Evolutionary conservation across 2,888 invertebrate genomes (phyloP).

Genomic region (Poecilobothrus nobilitatus): DNA sequence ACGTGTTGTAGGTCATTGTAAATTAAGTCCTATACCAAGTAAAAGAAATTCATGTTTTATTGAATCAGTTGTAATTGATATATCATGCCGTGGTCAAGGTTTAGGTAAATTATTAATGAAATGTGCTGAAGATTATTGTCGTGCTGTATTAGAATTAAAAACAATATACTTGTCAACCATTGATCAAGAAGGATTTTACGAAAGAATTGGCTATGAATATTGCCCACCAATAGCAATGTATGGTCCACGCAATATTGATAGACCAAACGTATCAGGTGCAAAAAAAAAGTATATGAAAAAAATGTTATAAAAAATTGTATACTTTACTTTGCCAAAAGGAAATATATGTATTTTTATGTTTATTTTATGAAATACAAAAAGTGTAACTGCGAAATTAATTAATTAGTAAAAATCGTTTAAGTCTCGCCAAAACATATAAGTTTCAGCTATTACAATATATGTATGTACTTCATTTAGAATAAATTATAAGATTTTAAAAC

Average conservation of each 20-base stretch:
- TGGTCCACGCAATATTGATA: slow-evolving; percentile 46
- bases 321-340: slow-evolving; percentile 22
- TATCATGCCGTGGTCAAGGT: slow-evolving; percentile 61
- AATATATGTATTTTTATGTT: background rate
- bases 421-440: background rate
- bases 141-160: slow-evolving; percentile 51
- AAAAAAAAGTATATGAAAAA: slow-evolving; percentile 45
- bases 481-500: too few species aligned
- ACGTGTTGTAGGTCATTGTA: slow-evolving; percentile 67
- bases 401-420: background rate
- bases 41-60: slow-evolving; percentile 65
- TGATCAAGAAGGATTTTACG: slow-evolving; percentile 67
- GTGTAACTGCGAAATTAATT: background rate
- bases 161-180: slow-evolving; percentile 61
- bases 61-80: slow-evolving; percentile 73
- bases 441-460: too few species aligned
- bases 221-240: slow-evolving; percentile 65
- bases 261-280: slow-evolving; percentile 39
- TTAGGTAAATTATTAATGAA: slow-evolving; percentile 67
- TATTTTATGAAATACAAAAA: background rate
- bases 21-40: slow-evolving; percentile 63
- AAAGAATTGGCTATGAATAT: slow-evolving; percentile 60
- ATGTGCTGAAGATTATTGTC: slow-evolving; percentile 66
- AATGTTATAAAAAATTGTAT: slow-evolving; percentile 26
- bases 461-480: too few species aligned